Base-by-base conservation (phyloP, 2,113 vertebrate genomes). In the Sorex araneus region DNA sequence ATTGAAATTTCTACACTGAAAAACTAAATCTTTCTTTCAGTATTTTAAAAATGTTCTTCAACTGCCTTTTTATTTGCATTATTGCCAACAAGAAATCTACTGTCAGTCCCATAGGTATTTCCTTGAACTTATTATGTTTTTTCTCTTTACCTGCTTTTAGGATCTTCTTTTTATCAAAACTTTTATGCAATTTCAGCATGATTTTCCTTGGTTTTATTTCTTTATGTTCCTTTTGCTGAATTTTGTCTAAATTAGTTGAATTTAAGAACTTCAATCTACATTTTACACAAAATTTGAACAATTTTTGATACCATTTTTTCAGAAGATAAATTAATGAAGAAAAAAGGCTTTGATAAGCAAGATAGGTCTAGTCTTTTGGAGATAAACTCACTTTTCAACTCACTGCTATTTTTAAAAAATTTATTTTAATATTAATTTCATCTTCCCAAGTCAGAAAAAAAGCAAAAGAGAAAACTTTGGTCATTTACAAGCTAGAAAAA, bases 251-350 rank as follows among this genome's bases (percentile, higher is more conserved):
- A 47, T 30, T 25, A 80, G 8, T 43, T 69, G 43, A 73, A 77
- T 6, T 79, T 67, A 4, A 34, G 30, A 66, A 34, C 8, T 73
- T 8, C 54, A 9, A 30, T 23, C 32, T 78, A 50, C 8, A 54
- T 34, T 63, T 89, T 40, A 75, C 70, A 90, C 2, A 78, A 66
- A 81, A 75, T 75, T 77, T 57, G 16, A n/a, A 80, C 77, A 84
- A 1, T 69, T 80, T 83, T 63, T 40, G 70, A 75, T 2, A 76
- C 7, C 2, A 54, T 77, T 89, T 82, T 57, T 57, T 57, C 19
- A n/a, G n/a, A n/a, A n/a, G n/a, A n/a, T n/a, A n/a, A n/a, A n/a
- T n/a, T n/a, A n/a, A n/a, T n/a, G n/a, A n/a, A n/a, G n/a, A n/a
- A n/a, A n/a, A n/a, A n/a, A n/a, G n/a, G n/a, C n/a, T n/a, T n/a